Evolutionary conservation across 1,140 invertebrate species (phyloP).

Genomic region (Epicauta chinensis): DNA sequence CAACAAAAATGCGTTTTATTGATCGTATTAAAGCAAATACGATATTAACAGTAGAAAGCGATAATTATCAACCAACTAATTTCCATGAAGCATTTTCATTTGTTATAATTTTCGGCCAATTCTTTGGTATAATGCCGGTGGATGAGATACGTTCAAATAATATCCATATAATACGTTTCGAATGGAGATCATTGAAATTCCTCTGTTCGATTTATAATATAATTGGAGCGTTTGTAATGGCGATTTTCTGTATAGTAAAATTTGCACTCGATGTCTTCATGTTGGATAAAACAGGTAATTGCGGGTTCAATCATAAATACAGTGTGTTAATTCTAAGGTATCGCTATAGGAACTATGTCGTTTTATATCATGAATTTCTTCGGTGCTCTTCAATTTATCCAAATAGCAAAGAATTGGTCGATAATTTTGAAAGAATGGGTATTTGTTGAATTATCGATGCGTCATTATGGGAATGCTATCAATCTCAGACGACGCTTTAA

Average conservation of each 20-base stretch:
- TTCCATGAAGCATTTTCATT: conserved; percentile 28
- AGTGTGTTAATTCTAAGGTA: no score
- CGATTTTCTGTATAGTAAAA: conserved; percentile 22
- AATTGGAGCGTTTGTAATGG: conserved; percentile 20
- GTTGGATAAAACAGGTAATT: conserved; percentile 32
- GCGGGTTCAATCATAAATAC: no score
- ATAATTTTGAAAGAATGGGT: conserved; percentile 27
- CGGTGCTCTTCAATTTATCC: conserved; percentile 23
- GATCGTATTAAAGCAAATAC: conserved; percentile 21
- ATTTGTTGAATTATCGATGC: conserved; percentile 30
- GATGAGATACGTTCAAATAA: conserved; percentile 17
- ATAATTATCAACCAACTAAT: conserved; percentile 5
- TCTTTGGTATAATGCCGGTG: conserved; percentile 32
- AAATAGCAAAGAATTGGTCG: conserved; percentile 21
- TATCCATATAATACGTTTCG: conserved; percentile 21
- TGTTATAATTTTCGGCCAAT: conserved; percentile 25
- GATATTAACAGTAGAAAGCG: conserved; percentile 21
- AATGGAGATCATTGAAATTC: conserved; percentile 25
- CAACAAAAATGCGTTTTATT: conserved; percentile 16
- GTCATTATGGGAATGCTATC: conserved; percentile 15
- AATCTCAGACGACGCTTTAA: conserved; percentile 25
- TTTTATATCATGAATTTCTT: conserved; percentile 30
- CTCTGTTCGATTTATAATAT: conserved; percentile 26
- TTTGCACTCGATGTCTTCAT: conserved; percentile 25
- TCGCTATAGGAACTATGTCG: conserved; percentile 24